Base-by-base conservation (phyloP, 2,888 invertebrate species). In the Trissonchulus sp. region DNA sequence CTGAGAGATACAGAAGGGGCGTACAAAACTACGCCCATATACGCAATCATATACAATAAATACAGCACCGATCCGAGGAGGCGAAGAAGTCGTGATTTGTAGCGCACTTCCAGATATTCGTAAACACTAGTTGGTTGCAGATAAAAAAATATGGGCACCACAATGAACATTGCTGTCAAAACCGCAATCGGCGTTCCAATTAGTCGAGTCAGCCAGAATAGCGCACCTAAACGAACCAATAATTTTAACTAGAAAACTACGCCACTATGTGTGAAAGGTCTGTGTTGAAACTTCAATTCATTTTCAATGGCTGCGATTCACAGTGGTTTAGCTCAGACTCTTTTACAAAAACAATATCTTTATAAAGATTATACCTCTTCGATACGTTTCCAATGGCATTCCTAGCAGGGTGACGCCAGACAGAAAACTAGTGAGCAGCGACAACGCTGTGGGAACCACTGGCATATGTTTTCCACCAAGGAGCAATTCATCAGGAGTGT, bases 41-140 rank as follows among this genome's bases (percentile, higher is more conserved):
- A 76, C 63, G 74, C 68, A 28, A 71, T 28, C 60, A 38, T 74
- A 63, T 74, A 68, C 18, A 63, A 28, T 33, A 72, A 28, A 38
- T 74, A 76, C 1, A 76, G 34, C n/a, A 68, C 68, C 1, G 76
- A 71, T 28, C 48, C 34, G 2, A 76, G 18, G 18, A 63, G 35
- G 15, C 76, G 34, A 3, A 76, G 2, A 18, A 72, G 28, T n/a
- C 30, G 30, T 1, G 74, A 74, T 36, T 65, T 36, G 62, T 72
- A 76, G 2, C 76, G 74, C 18, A 65, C 31, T 37, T 76, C 76
- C 15, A 76, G 65, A 62, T 76, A 76, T 63, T 76, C 74, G 60
- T 76, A 76, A 68, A 76, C 71, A 28, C 62, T 62, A 15, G 60
- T 75, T 1, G 65, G 3, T 23, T 36, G 35, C 38, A 76, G 72